Percentiles rank a stretch among this genome's conserved stretches.
phyloP scores from a whole-genome alignment of 2,113 vertebrate genomes.

The Melanerpes formicivorus region DNA sequence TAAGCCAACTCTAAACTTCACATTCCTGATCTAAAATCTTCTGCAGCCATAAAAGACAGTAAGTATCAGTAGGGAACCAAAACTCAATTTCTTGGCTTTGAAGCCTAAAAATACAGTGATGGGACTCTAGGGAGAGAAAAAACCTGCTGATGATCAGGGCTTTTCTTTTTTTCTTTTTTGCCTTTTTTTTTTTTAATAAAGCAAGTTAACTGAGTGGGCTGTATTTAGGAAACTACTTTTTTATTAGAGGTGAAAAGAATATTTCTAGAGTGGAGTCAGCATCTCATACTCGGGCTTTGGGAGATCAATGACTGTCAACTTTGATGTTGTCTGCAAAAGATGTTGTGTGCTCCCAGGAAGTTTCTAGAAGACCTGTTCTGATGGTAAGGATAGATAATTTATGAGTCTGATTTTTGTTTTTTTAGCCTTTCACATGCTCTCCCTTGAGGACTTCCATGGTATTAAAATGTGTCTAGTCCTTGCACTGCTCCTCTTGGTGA shows the following conservation, averaged over 20 bases:
- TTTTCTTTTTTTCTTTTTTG: no score
- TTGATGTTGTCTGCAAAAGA: neutral
- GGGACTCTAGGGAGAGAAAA: neutral
- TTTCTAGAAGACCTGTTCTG: neutral
- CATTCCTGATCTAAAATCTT: slow-evolving; percentile 31
- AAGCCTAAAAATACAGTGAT: slow-evolving; percentile 39
- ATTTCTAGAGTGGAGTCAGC: neutral
- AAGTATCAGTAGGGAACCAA: neutral
- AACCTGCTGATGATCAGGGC: neutral
- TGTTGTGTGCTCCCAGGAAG: neutral
- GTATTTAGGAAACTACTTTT: neutral
- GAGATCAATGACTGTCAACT: neutral
- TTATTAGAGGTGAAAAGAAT: neutral
- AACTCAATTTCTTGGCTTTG: slow-evolving; percentile 52
- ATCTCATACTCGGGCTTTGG: neutral
- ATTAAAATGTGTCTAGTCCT: neutral
- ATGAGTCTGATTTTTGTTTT: neutral
- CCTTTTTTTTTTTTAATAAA: neutral
- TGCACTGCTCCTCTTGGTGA: neutral
- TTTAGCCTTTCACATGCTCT: neutral
- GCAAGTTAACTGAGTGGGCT: neutral
- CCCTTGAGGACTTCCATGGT: neutral
- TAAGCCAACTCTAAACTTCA: slow-evolving; percentile 37
- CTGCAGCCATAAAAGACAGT: slow-evolving; percentile 41
- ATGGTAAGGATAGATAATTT: neutral